phyloP scores from a whole-genome alignment of 2,888 invertebrate genomes.

The Clostera curtula region DNA sequence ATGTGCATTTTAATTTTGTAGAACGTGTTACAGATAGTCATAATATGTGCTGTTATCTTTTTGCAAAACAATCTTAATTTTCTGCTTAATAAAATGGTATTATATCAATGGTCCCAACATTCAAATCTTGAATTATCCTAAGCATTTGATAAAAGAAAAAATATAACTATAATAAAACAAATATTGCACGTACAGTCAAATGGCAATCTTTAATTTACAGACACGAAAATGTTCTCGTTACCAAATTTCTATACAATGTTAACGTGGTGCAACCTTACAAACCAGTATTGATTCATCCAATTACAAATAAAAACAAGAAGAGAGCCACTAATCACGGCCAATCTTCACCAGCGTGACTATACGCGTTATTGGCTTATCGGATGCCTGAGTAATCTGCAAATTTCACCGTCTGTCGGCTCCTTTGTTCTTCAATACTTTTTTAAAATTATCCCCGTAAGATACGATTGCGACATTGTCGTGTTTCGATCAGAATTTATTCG shows the following conservation, averaged over 20 bases:
- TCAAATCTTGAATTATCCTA: no score
- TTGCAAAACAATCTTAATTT: no score
- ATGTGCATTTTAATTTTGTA: no score
- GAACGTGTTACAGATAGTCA: no score
- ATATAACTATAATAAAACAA: no score
- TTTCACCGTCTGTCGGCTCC: conserved; percentile 58
- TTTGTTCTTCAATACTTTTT: conserved; percentile 59
- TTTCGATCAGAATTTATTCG: conserved; percentile 59
- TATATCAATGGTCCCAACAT: no score
- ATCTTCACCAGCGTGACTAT: conserved; percentile 33
- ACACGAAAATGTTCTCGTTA: conserved; percentile 1
- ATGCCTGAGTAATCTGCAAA: conserved; percentile 68
- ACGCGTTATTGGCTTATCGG: conserved; percentile 67
- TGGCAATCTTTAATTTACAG: no score
- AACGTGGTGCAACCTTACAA: conserved; percentile 8
- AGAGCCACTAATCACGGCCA: conserved; percentile 28
- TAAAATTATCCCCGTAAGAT: conserved; percentile 58
- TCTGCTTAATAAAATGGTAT: no score
- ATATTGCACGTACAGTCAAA: no score
- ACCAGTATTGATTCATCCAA: conserved; percentile 17
- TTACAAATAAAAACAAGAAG: conserved; percentile 11
- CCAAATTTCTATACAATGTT: conserved; percentile 9
- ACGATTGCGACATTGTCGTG: conserved; percentile 45
- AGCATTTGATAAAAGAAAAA: no score
- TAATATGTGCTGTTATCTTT: no score